Evolutionary conservation across 2,113 vertebrate genomes (phyloP).

Genomic region (Verasper variegatus): DNA sequence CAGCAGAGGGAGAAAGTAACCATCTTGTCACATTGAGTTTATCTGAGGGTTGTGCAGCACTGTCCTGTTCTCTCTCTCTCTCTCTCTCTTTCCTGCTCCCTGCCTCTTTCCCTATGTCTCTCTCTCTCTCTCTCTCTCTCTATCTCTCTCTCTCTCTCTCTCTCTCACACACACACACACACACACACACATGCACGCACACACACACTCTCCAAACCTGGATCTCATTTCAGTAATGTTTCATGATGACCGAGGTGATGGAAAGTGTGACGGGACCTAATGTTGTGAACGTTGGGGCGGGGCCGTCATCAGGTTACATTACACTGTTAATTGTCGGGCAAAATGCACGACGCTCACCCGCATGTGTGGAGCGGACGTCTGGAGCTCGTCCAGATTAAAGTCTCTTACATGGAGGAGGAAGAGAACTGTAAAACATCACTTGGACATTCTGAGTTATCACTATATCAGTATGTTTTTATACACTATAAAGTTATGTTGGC

Average conservation of each 20-base stretch:
- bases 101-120: slow-evolving; percentile 1
- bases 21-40: slow-evolving; percentile 94
- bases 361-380: slow-evolving; percentile 18
- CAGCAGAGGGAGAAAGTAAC: slow-evolving; percentile 92
- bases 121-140: background rate
- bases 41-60: slow-evolving; percentile 83
- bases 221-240: slow-evolving; percentile 84
- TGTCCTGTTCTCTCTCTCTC: slow-evolving; percentile 74
- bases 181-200: slow-evolving; percentile 18
- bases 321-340: slow-evolving; percentile 41
- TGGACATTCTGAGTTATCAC: background rate
- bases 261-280: slow-evolving; percentile 71
- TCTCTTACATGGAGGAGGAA: accelerated
- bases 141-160: too few relatives aligned
- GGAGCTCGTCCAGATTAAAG: slow-evolving; percentile 18
- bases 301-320: slow-evolving; percentile 58
- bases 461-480: background rate
- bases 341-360: slow-evolving; percentile 25
- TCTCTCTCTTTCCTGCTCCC: slow-evolving; percentile 30
- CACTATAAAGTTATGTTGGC: too few relatives aligned
- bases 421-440: slow-evolving; percentile 10
- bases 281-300: slow-evolving; percentile 49
- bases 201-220: slow-evolving; percentile 63
- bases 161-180: too few relatives aligned
- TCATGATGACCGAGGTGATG: slow-evolving; percentile 87